phyloP scores from a whole-genome alignment of 2,797 vertebrate species.

The Onychomys leucogaster region DNA sequence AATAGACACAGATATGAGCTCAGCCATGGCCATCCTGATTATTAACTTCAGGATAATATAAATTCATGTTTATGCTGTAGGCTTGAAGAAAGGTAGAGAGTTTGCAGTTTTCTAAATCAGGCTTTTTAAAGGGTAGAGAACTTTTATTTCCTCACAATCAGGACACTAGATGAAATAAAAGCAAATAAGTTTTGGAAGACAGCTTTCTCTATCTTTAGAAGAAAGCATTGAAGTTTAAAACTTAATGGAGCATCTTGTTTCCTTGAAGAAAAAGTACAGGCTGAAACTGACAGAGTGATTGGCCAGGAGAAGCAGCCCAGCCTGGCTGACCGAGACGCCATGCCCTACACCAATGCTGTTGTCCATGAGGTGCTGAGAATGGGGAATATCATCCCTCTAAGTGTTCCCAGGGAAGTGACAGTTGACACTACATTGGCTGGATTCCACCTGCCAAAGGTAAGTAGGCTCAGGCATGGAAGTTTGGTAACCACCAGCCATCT shows the following conservation, averaged over 20 bases:
- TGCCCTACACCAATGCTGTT: conserved; percentile 93
- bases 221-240: not conserved
- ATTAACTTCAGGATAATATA: not conserved
- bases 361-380: conserved; percentile 93
- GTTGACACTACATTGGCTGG: not conserved
- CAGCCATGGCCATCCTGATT: not conserved
- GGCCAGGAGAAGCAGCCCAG: conserved; percentile 86
- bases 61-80: not conserved
- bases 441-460: not conserved
- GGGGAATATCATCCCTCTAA: conserved; percentile 38
- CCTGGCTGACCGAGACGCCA: conserved; percentile 86
- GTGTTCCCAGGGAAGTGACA: not conserved
- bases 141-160: not conserved
- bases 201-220: not conserved
- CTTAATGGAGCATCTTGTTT: not conserved
- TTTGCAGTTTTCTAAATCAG: not conserved
- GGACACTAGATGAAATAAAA: not conserved
- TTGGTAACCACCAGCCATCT: accelerated
- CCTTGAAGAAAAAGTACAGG: conserved; percentile 90
- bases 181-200: not conserved
- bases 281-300: conserved; percentile 91
- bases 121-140: too few species aligned
- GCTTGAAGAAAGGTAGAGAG: not conserved
- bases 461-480: not conserved
- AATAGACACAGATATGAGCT: not conserved